Percentiles rank a stretch among this genome's conserved stretches.
These are phyloP conservation scores for Scaptodrosophila latifasciaeformis DNA, from an alignment of 2,888 invertebrate species.

Conservation along the genomic window DNA sequence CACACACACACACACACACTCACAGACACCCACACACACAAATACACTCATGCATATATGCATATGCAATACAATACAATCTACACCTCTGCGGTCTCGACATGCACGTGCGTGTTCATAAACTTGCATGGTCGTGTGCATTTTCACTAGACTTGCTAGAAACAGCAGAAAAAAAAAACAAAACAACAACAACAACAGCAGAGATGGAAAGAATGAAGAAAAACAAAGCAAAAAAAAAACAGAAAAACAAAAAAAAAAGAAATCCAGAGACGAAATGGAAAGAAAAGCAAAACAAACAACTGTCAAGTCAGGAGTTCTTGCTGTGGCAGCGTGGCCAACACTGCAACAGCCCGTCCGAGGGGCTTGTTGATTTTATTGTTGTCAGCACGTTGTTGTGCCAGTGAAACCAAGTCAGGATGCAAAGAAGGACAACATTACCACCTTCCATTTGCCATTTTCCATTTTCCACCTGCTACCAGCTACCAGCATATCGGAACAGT, in stretches of 20 bases:
- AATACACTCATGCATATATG: too few relatives aligned
- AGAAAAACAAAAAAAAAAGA: neutral
- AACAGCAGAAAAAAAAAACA: neutral
- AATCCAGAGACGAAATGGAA: neutral
- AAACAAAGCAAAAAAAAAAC: neutral
- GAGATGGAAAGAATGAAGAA: too few relatives aligned
- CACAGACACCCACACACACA: too few relatives aligned
- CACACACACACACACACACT: neutral
- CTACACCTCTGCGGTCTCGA: neutral
- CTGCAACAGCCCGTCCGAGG: too few relatives aligned
- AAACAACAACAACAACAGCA: neutral
- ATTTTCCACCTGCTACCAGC: too few relatives aligned
- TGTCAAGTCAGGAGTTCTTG: neutral
- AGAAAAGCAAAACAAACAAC: neutral
- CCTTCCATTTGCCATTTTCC: too few relatives aligned
- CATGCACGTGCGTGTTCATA: neutral
- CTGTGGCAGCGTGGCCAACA: too few relatives aligned
- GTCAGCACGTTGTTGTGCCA: neutral
- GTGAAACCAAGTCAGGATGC: neutral
- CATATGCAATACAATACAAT: too few relatives aligned
- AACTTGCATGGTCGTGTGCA: neutral
- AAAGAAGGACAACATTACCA: constrained; percentile 22
- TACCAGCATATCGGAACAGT: too few relatives aligned
- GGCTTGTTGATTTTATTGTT: neutral
- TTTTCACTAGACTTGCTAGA: neutral